phyloP scores from a whole-genome alignment of 2,113 vertebrate genomes.

The Antigone vipio region DNA sequence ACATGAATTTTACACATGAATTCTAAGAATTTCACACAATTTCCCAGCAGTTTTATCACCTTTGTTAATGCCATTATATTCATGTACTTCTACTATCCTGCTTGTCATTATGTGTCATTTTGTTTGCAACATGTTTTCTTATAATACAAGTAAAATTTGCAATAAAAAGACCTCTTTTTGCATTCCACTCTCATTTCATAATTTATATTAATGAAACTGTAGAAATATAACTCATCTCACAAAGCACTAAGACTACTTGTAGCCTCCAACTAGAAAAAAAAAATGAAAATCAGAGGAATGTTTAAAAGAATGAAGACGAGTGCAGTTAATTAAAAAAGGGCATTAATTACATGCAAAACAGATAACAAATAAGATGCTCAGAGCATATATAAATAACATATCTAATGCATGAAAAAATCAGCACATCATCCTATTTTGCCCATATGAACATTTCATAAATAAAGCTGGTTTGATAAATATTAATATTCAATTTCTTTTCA shows the following conservation, averaged over 20 bases:
- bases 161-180: background rate
- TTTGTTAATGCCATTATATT: background rate
- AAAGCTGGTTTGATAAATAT: background rate
- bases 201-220: background rate
- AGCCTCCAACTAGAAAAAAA: background rate
- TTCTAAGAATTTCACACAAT: background rate
- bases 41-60: background rate
- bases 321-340: background rate
- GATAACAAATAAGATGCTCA: background rate
- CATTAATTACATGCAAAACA: background rate
- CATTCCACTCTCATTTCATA: background rate
- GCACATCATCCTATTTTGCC: background rate
- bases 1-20: background rate
- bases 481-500: background rate
- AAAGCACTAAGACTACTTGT: background rate
- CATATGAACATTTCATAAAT: background rate
- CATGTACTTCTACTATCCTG: background rate
- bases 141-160: background rate
- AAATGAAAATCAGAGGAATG: background rate
- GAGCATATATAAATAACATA: background rate
- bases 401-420: background rate
- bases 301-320: background rate
- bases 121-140: background rate
- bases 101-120: background rate
- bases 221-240: background rate